These are phyloP conservation scores for Tyrannus savana DNA, from an alignment of 2,113 vertebrate species.

Conservation along the genomic window DNA sequence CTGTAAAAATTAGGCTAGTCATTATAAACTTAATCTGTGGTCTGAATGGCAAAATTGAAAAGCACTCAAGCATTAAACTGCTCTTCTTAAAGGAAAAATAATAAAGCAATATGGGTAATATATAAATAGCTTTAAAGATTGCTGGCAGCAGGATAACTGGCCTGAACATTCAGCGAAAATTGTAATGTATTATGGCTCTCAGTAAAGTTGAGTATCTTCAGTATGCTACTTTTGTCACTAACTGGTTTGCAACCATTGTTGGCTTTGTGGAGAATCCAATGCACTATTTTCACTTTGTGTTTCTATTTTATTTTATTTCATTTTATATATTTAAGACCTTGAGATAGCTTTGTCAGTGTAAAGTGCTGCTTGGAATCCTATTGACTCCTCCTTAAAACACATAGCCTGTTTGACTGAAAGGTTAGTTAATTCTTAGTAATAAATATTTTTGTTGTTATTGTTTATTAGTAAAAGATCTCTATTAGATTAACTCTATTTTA, in stretches of 20 bases:
- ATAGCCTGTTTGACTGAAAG: background rate
- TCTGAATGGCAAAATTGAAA: constrained; percentile 64
- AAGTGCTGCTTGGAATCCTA: background rate
- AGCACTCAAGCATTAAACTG: constrained; percentile 54
- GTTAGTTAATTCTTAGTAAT: background rate
- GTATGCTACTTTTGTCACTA: background rate
- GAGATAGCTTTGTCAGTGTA: background rate
- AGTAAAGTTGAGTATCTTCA: background rate
- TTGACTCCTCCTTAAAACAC: background rate
- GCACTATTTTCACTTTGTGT: background rate
- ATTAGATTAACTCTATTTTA: background rate
- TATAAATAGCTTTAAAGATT: constrained; percentile 38
- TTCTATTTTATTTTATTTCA: background rate
- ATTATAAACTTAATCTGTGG: constrained; percentile 46
- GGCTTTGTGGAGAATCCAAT: background rate
- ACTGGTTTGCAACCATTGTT: background rate
- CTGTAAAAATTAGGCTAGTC: constrained; percentile 52
- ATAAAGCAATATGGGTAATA: constrained; percentile 29
- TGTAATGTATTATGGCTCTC: background rate
- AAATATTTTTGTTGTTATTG: background rate
- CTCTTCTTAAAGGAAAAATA: constrained; percentile 55
- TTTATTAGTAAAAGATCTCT: background rate
- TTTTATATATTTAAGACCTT: background rate
- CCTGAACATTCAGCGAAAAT: background rate
- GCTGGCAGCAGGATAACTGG: background rate